phyloP scores from a whole-genome alignment of 2,113 vertebrate species.

The Bettongia penicillata region DNA sequence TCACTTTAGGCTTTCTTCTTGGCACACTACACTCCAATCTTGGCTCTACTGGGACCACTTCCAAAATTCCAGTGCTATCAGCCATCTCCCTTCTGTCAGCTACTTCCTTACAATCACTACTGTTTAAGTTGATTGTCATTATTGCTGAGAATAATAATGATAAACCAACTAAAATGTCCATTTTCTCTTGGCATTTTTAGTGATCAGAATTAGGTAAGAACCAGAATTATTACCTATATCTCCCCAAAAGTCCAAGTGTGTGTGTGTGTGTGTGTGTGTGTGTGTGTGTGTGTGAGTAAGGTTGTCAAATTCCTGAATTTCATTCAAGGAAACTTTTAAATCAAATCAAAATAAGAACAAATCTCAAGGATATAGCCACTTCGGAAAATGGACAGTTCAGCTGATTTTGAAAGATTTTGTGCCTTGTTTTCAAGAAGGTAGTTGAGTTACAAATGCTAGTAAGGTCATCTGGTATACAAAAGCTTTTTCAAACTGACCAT shows the following conservation, averaged over 20 bases:
- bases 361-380: background rate
- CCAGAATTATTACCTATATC: background rate
- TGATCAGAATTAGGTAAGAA: background rate
- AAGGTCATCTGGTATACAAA: background rate
- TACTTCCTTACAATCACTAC: background rate
- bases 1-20: background rate
- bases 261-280: background rate
- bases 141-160: background rate
- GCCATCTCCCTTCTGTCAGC: background rate
- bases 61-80: background rate
- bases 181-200: background rate
- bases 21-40: background rate
- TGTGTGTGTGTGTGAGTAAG: background rate
- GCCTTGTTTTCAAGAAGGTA: background rate
- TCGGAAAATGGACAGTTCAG: background rate
- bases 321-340: background rate
- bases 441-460: background rate
- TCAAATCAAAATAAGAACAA: background rate
- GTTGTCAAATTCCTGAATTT: background rate
- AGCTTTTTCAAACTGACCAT: background rate
- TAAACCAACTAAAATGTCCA: background rate
- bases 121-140: background rate
- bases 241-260: background rate
- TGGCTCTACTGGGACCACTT: background rate
- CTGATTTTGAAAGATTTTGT: background rate